Percentiles rank a stretch among this genome's conserved stretches.
These are phyloP conservation scores for Coracias cyanogaster DNA, from an alignment of 2,797 vertebrate genomes.

Conservation along the genomic window DNA sequence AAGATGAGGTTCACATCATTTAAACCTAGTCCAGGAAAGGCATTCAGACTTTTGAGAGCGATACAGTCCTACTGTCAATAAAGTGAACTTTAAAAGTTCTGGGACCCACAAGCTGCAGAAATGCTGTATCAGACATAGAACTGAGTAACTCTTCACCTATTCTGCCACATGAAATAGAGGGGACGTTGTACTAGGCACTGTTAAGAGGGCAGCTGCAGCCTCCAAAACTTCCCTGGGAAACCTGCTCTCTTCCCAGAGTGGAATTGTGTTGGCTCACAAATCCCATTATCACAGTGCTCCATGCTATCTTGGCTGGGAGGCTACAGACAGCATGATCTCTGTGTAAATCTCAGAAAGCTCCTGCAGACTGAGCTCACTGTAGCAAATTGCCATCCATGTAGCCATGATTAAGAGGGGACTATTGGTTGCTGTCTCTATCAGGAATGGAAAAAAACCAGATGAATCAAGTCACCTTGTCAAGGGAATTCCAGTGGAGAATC, in stretches of 20 bases:
- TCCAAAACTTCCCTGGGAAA: neutral
- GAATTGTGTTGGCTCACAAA: neutral
- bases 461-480: neutral
- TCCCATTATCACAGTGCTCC: neutral
- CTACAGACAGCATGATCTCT: neutral
- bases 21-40: neutral
- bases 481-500: neutral
- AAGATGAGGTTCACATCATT: neutral
- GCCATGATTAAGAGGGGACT: neutral
- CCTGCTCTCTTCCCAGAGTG: neutral
- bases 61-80: neutral
- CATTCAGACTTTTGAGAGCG: neutral
- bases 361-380: neutral
- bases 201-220: neutral
- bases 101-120: neutral
- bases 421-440: neutral
- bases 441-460: neutral
- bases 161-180: neutral
- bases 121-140: neutral
- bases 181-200: neutral
- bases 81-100: neutral
- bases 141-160: neutral
- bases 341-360: neutral
- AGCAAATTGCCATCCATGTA: neutral
- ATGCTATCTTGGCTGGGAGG: fast-evolving